Base-by-base conservation (phyloP, 2,797 vertebrate genomes). In the Echiichthys vipera region DNA sequence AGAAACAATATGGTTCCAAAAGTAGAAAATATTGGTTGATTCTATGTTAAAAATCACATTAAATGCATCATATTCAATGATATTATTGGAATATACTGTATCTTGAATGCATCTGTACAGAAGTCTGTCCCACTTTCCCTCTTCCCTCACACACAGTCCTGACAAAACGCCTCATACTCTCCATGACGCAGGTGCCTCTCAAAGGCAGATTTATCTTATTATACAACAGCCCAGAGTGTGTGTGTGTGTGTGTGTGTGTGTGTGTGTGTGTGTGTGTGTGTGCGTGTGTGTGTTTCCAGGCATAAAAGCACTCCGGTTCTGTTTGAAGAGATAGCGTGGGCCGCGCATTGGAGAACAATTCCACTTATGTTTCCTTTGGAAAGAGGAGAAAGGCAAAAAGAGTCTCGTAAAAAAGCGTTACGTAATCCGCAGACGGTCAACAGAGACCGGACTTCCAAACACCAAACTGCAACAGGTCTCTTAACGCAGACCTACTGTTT, bases 131-230 rank as follows among this genome's bases (percentile, higher is more conserved):
- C n/a, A 13, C 12, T 18, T 18, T 53, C 22, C 6, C 34, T 42
- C 55, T 57, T 45, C 58, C 57, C 59, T 7, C 53, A 22, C 40
- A 50, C 42, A 42, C 37, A 51, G 27, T 43, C 70, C 62, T 62
- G 22, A 62, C 57, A 53, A n/a, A 84, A 84, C 83, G 75, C 69
- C 66, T 92, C 89, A 89, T 77, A 73, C 37, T 80, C 90, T 89
- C 91, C 83, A 84, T 85, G 89, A 89, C 87, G 83, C 88, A 91
- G 78, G 87, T 81, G 71, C 47, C 32, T 83, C 83, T 90, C 80
- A 91, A 85, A 89, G 67, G 70, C 70, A 76, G 69, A 86, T 89
- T 88, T 86, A 90, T 91, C 75, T 84, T 74, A 83, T 87, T 87
- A 86, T 76, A 84, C 78, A 89, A 84, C 62, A 74, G 70, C 25